Conservation (phyloP, 92 coral and sea anemone species). For the Epizoanthus fatuus region DNA sequence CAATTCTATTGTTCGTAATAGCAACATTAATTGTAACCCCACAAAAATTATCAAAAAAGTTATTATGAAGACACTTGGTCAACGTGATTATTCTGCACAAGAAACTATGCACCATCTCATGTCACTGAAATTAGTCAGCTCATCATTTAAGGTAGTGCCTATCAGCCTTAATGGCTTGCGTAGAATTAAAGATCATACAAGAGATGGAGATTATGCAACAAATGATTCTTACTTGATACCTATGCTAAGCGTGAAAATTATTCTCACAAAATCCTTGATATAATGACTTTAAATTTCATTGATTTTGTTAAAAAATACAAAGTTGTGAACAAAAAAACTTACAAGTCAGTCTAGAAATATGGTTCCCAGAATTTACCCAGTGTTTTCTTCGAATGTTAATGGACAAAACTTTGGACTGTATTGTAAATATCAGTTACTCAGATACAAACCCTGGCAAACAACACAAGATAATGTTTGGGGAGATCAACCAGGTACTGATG, state of each 20-base stretch:
- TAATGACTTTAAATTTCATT: too few species aligned
- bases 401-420: constrained; percentile 44
- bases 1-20: constrained; percentile 11
- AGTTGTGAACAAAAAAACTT: constrained; percentile 58
- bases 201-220: constrained; percentile 49
- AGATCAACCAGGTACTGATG: constrained; percentile 41
- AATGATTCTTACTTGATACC: constrained; percentile 48
- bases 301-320: constrained; percentile 49
- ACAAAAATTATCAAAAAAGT: constrained; percentile 54
- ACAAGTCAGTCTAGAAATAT: constrained; percentile 45
- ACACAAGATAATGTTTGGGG: constrained; percentile 60
- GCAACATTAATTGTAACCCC: constrained; percentile 24
- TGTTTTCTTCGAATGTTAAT: constrained; percentile 42
- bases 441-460: constrained; percentile 54
- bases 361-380: constrained; percentile 52
- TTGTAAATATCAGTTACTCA: constrained; percentile 37
- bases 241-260: constrained; percentile 40
- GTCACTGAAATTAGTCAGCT: constrained; percentile 57
- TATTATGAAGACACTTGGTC: constrained; percentile 62
- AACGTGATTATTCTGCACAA: constrained; percentile 62
- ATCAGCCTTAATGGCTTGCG: constrained; percentile 62
- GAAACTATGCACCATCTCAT: constrained; percentile 57
- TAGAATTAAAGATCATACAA: constrained; percentile 18
- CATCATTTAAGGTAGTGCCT: constrained; percentile 57
- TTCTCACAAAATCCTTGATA: constrained; percentile 17